Evolutionary conservation across 2,797 vertebrate genomes (phyloP), one percentile per base, ranked within the genome.

Genomic region (Melanotaenia pygmaea): DNA sequence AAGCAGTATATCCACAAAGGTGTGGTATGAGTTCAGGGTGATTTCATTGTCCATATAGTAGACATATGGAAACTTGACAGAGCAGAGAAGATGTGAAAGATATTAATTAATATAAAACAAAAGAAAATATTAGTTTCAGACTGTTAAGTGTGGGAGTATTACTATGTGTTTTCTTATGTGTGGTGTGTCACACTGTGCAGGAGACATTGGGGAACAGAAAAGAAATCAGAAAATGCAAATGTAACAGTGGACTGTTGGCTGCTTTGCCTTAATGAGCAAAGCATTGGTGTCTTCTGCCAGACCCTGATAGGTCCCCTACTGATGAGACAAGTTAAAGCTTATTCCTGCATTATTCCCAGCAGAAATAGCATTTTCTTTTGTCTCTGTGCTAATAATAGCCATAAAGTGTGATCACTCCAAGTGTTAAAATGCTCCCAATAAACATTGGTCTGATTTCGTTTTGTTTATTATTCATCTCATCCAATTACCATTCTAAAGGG

Each of bases 401-500:
- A 85, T 87, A 87, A 90, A 90, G 86, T 86, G 82, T 80, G 79
- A 87, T 91, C 85, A 85, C 88, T 86, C 79, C 81, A 82, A 88
- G 87, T 87, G 91, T 89, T 91, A 86, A 90, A 92, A 88, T 79
- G 89, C 85, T 88, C 82, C 87, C 85, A 74, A 80, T 88, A 88
- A 92, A 90, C 87, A 86, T 81, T 40, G 83, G 80, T 83, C 89
- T 91, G 82, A 91, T 92, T 92, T 90, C 75, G 76, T 91, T 90
- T 91, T 90, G 87, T 92, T 93, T 93, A 92, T 93, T 92, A 93
- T 93, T 93, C 91, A 92, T 92, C 87, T 92, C 68, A 77, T 91
- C 90, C 92, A 94, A 94, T 94, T 93, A 93, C 82, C 87, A 92
- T 91, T 88, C 82, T 88, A 89, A 91, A 90, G 87, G 87, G 87